phyloP scores from a whole-genome alignment of 1,140 invertebrate genomes.

The Idris sp. region DNA sequence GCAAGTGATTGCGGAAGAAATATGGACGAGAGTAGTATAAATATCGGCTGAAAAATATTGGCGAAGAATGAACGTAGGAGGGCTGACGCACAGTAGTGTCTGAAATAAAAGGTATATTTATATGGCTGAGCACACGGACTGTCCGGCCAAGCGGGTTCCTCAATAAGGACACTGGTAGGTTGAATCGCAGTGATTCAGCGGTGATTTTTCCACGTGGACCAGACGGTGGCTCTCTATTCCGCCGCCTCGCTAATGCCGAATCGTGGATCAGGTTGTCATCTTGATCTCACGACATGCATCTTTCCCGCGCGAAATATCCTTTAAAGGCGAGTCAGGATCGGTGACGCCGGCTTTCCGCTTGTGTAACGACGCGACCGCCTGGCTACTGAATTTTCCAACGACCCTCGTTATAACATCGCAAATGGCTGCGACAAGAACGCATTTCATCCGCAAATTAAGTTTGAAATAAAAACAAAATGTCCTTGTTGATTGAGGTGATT shows the following conservation, averaged over 20 bases:
- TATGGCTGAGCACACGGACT: constrained; percentile 69
- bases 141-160: constrained; percentile 69
- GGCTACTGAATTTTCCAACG: constrained; percentile 42
- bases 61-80: constrained; percentile 49
- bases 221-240: constrained; percentile 68
- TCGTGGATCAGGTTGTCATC: constrained; percentile 68
- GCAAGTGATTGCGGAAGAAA: constrained; percentile 3
- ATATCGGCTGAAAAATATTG: constrained; percentile 37
- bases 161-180: constrained; percentile 74
- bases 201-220: constrained; percentile 69
- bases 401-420: constrained; percentile 32
- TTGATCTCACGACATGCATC: constrained; percentile 62
- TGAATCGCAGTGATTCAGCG: constrained; percentile 70
- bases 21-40: constrained; percentile 23
- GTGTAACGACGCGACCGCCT: constrained; percentile 31
- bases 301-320: constrained; percentile 49
- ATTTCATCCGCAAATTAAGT: constrained; percentile 1
- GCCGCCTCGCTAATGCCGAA: constrained; percentile 64
- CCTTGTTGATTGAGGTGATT: too few relatives aligned
- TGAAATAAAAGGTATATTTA: constrained; percentile 73
- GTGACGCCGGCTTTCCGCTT: constrained; percentile 29
- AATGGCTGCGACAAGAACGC: constrained; percentile 3
- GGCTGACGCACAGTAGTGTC: constrained; percentile 60
- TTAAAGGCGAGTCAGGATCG: constrained; percentile 43
- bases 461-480: too few relatives aligned